A percentile compares a stretch with the other conserved stretches of the same genome.
Conservation (phyloP, 2,113 vertebrate species). For the Rhea americana region DNA sequence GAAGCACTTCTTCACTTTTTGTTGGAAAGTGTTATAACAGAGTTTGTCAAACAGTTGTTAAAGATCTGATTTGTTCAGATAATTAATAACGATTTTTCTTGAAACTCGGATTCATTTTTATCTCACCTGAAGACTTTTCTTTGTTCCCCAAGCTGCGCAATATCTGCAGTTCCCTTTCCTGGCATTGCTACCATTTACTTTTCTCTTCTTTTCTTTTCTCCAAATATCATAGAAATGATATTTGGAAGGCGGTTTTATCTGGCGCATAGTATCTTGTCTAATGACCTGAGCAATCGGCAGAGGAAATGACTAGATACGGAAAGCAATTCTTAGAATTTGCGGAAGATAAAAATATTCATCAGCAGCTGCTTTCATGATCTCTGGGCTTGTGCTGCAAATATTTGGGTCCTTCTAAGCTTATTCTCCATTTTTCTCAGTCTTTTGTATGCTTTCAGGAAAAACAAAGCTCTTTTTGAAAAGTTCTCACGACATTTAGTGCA, state of each 20-base stretch:
- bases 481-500: neutral
- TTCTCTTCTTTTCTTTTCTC: neutral
- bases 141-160: neutral
- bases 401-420: neutral
- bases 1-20: fast-evolving
- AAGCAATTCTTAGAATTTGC: neutral
- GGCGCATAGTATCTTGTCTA: neutral
- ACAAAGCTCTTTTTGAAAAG: neutral
- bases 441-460: neutral
- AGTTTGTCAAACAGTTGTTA: neutral
- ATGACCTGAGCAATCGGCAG: neutral
- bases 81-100: neutral
- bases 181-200: neutral
- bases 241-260: neutral
- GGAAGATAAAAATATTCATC: neutral
- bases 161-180: neutral
- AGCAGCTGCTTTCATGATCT: neutral
- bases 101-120: neutral
- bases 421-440: neutral
- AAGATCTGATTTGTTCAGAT: neutral
- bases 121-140: neutral
- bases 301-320: constrained; percentile 25
- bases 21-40: neutral
- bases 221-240: neutral
- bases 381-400: neutral